Evolutionary conservation across 2,113 vertebrate species (phyloP).

Genomic region (Tor tambroides): DNA sequence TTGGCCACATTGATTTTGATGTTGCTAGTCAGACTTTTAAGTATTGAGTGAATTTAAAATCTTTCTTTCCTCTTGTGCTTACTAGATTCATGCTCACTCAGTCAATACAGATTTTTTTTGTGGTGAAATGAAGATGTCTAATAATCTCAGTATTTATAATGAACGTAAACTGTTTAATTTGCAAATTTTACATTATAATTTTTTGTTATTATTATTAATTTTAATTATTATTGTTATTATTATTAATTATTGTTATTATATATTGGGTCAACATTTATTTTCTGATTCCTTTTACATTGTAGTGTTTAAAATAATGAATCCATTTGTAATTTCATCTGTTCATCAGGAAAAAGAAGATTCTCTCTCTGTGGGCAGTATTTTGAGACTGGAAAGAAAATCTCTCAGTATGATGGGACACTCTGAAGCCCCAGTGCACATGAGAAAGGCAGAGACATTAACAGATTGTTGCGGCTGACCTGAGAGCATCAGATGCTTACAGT

Average conservation of each 20-base stretch:
- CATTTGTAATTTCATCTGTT: neutral
- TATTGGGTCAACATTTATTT: no score
- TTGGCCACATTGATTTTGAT: neutral
- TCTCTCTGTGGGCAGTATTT: neutral
- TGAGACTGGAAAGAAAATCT: neutral
- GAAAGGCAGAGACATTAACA: slow-evolving; percentile 66
- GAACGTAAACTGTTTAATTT: neutral
- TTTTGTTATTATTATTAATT: no score
- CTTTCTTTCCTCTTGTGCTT: neutral
- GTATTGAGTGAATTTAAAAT: neutral
- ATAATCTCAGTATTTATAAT: neutral
- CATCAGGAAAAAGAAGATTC: neutral
- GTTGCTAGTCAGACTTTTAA: neutral
- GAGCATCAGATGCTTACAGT: slow-evolving; percentile 66
- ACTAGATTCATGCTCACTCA: no score
- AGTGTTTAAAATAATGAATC: no score
- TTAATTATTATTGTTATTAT: no score
- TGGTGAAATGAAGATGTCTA: neutral
- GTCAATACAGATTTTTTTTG: no score
- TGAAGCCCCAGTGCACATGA: neutral
- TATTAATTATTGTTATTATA: no score
- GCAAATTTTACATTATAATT: neutral
- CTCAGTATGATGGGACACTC: neutral
- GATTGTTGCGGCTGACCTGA: slow-evolving; percentile 71
- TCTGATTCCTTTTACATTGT: no score